Conservation (phyloP, 2,113 vertebrate genomes). For the Prionailurus viverrinus region DNA sequence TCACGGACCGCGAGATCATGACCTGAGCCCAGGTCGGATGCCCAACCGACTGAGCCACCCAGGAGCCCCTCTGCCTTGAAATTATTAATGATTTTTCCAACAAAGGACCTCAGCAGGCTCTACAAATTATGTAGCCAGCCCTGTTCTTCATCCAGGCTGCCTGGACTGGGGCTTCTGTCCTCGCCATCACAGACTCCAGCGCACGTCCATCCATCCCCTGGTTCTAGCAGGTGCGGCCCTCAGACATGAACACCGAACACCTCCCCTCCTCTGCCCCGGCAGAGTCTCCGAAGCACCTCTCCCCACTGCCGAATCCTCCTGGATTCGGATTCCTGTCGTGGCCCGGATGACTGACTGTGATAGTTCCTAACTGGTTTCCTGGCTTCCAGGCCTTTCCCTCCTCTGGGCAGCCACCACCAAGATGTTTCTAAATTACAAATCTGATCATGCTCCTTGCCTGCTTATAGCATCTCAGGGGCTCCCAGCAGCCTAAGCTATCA, state of each 20-base stretch:
- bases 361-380: fast-evolving
- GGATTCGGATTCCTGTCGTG: background rate
- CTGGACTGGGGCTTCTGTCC: no score
- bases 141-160: background rate
- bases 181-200: background rate
- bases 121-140: background rate
- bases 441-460: background rate
- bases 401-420: background rate
- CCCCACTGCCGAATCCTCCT: background rate
- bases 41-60: no score
- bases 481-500: background rate
- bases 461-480: background rate
- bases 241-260: background rate
- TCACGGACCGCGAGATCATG: no score
- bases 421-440: background rate
- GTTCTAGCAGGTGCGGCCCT: background rate
- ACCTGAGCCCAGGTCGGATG: no score
- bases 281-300: background rate
- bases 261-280: fast-evolving
- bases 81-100: background rate
- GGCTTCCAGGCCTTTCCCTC: background rate
- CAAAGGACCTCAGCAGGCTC: background rate
- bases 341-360: background rate
- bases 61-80: background rate
- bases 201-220: fast-evolving